These are phyloP conservation scores for Rhynchopsitta pachyrhyncha DNA, from an alignment of 2,113 vertebrate species.

Conservation along the genomic window DNA sequence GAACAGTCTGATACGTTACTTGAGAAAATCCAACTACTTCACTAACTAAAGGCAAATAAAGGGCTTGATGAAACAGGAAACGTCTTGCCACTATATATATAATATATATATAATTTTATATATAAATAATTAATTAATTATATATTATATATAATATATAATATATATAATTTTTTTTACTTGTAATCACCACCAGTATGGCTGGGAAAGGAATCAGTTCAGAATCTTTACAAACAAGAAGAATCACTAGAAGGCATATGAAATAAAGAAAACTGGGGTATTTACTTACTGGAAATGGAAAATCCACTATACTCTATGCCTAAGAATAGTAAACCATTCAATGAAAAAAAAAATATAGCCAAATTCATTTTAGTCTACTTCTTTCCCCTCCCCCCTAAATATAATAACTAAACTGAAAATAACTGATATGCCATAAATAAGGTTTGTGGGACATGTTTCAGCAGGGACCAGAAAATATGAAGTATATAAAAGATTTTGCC, in stretches of 20 bases:
- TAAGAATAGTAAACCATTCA: not conserved
- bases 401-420: not conserved
- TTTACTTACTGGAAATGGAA: not conserved
- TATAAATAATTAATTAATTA: no score
- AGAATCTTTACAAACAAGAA: not conserved
- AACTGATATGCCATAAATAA: not conserved
- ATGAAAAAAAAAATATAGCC: not conserved
- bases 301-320: not conserved
- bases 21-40: not conserved
- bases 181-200: not conserved
- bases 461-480: not conserved
- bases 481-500: not conserved
- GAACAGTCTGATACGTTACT: not conserved
- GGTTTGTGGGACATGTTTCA: not conserved
- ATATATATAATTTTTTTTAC: not conserved
- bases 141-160: no score
- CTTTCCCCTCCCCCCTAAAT: not conserved
- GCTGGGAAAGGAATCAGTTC: not conserved
- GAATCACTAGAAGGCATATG: not conserved
- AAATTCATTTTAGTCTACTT: not conserved
- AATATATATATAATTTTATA: no score
- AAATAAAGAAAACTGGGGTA: accelerated
- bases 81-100: not conserved
- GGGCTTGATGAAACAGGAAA: not conserved
- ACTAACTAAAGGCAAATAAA: not conserved